Percentiles rank a stretch among this genome's conserved stretches.
These are phyloP conservation scores for Cichladusa arquata DNA, from an alignment of 2,113 vertebrate species.

Conservation along the genomic window DNA sequence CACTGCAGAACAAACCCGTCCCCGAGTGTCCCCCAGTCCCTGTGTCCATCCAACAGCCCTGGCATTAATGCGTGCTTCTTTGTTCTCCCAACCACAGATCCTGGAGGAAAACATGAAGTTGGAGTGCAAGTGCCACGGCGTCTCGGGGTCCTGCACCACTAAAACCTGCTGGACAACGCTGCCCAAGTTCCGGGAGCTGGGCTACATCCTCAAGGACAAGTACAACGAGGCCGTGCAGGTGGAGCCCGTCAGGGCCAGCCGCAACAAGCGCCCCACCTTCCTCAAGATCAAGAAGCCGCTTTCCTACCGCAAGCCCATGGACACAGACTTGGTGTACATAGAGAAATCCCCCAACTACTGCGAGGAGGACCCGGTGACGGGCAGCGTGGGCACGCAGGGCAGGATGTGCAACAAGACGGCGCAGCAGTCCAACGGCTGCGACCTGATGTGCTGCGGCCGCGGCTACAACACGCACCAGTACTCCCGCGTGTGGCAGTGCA, in stretches of 20 bases:
- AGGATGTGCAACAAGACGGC: conserved; percentile 95
- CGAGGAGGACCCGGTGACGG: conserved; percentile 88
- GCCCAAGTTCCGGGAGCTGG: conserved; percentile 95
- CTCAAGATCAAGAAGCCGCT: conserved; percentile 95
- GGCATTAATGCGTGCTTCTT: background rate
- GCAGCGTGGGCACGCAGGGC: conserved; percentile 92
- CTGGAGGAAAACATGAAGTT: conserved; percentile 93
- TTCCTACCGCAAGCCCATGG: conserved; percentile 95
- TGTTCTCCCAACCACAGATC: conserved; percentile 74
- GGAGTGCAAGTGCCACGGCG: conserved; percentile 94
- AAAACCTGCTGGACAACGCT: conserved; percentile 99
- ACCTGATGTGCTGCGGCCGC: conserved; percentile 96
- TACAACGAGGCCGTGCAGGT: conserved; percentile 93
- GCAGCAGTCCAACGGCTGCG: conserved; percentile 91
- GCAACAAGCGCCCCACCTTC: conserved; percentile 93
- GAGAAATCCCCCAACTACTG: conserved; percentile 98
- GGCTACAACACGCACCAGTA: conserved; percentile 99
- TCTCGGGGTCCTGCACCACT: conserved; percentile 96
- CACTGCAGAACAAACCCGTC: background rate
- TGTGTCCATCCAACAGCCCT: background rate
- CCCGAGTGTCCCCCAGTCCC: rapidly evolving
- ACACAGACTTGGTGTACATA: conserved; percentile 95
- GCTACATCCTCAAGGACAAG: conserved; percentile 95
- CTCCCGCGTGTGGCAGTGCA: conserved; percentile 96
- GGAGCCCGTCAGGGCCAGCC: conserved; percentile 90